Evolutionary conservation across 2,113 vertebrate species (phyloP).

Genomic region (Cheilinus undulatus): DNA sequence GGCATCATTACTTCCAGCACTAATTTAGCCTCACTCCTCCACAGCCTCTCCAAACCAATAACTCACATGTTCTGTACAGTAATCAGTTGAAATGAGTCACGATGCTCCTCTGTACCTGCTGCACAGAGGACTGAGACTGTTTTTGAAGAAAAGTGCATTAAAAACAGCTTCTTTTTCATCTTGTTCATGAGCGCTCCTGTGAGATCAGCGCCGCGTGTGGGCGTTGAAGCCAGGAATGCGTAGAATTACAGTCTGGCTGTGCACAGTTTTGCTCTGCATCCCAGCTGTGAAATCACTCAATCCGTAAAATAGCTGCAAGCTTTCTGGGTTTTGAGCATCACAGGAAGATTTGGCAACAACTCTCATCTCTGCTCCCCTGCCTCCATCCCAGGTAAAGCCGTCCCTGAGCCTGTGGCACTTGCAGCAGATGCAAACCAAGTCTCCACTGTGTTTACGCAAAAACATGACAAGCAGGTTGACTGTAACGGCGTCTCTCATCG

Average conservation of each 20-base stretch:
- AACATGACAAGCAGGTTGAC: constrained; percentile 34
- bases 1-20: constrained; percentile 35
- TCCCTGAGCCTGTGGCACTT: constrained; percentile 8
- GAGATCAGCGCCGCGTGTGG: constrained; percentile 44
- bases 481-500: background rate
- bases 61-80: constrained; percentile 30
- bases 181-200: constrained; percentile 27
- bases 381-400: constrained; percentile 37
- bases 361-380: constrained; percentile 32
- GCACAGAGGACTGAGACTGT: background rate
- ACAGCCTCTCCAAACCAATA: constrained; percentile 25
- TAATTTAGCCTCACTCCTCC: constrained; percentile 34
- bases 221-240: constrained; percentile 31
- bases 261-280: constrained; percentile 51
- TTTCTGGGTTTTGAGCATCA: constrained; percentile 42
- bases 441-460: constrained; percentile 17
- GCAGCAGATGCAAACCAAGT: constrained; percentile 3
- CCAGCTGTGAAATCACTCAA: constrained; percentile 58
- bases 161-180: constrained; percentile 13
- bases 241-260: constrained; percentile 47
- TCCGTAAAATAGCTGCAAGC: constrained; percentile 57
- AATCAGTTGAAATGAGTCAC: constrained; percentile 42
- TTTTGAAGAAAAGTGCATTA: constrained; percentile 19
- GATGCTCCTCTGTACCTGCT: constrained; percentile 18
- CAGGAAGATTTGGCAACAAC: constrained; percentile 43